Evolutionary conservation across 2,888 invertebrate species (phyloP).

Genomic region (Tryphoninae sp.): DNA sequence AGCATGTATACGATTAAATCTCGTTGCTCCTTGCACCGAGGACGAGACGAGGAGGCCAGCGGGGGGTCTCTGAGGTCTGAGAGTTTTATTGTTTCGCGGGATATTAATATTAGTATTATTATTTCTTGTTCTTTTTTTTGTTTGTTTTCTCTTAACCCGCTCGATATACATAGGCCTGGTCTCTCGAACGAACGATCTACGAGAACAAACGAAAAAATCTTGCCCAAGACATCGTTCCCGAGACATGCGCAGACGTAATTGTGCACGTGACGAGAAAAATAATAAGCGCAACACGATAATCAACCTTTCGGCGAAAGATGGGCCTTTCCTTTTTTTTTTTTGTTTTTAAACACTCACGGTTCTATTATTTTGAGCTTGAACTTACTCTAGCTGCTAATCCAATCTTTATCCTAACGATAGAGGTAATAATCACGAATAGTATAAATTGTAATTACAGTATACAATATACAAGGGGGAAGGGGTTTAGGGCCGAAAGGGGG

Average conservation of each 20-base stretch:
- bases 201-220: conserved; percentile 9
- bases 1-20: conserved; percentile 47
- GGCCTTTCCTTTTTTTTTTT: conserved; percentile 63
- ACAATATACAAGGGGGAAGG: conserved; percentile 75
- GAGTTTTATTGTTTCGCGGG: conserved; percentile 48
- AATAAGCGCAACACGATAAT: conserved; percentile 63
- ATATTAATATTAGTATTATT: conserved; percentile 20
- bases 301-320: conserved; percentile 61
- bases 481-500: neutral
- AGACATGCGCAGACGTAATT: conserved; percentile 39
- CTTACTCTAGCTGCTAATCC: conserved; percentile 77
- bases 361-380: conserved; percentile 78
- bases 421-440: conserved; percentile 78
- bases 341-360: conserved; percentile 56
- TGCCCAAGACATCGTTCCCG: conserved; percentile 17
- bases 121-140: conserved; percentile 21
- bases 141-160: conserved; percentile 42
- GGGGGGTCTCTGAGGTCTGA: conserved; percentile 45
- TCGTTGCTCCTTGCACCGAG: conserved; percentile 55
- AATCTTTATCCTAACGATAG: conserved; percentile 75
- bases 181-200: conserved; percentile 56
- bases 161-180: conserved; percentile 60
- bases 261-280: conserved; percentile 54
- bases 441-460: conserved; percentile 80
- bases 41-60: conserved; percentile 54